These are phyloP conservation scores for Lateolabrax maculatus DNA, from an alignment of 2,797 vertebrate species.

Conservation along the genomic window DNA sequence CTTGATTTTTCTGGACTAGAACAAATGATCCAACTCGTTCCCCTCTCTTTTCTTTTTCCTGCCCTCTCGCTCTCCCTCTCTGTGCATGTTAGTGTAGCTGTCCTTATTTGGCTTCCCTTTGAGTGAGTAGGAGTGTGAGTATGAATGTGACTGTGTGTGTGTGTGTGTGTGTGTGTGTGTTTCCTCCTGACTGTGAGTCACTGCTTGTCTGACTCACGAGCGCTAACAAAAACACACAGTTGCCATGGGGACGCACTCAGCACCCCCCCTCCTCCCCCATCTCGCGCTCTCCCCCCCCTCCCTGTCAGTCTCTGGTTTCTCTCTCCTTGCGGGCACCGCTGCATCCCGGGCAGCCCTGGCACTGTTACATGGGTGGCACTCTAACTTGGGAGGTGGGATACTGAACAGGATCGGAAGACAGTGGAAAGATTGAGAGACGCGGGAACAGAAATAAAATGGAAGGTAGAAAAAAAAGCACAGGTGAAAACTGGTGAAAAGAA, in stretches of 20 bases:
- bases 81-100: conserved; percentile 75
- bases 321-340: conserved; percentile 68
- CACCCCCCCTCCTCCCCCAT: conserved; percentile 26
- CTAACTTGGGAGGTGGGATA: conserved; percentile 40
- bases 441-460: conserved; percentile 7
- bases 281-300: conserved; percentile 38
- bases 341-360: conserved; percentile 73
- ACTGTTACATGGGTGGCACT: conserved; percentile 59
- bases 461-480: conserved; percentile 18
- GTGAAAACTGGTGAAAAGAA: conserved; percentile 21
- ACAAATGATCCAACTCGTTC: conserved; percentile 35
- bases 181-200: conserved; percentile 91
- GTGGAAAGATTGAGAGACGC: neutral
- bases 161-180: conserved; percentile 75
- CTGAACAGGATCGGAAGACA: conserved; percentile 2
- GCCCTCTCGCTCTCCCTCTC: conserved; percentile 53
- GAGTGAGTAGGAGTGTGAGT: conserved; percentile 74
- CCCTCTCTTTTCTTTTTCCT: conserved; percentile 30
- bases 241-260: conserved; percentile 77
- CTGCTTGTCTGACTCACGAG: conserved; percentile 86
- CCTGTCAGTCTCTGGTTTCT: conserved; percentile 63
- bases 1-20: conserved; percentile 42
- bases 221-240: conserved; percentile 88
- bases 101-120: conserved; percentile 84
- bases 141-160: conserved; percentile 72